Base-by-base conservation (phyloP, 2,888 invertebrate species). In the Apamea crenata region DNA sequence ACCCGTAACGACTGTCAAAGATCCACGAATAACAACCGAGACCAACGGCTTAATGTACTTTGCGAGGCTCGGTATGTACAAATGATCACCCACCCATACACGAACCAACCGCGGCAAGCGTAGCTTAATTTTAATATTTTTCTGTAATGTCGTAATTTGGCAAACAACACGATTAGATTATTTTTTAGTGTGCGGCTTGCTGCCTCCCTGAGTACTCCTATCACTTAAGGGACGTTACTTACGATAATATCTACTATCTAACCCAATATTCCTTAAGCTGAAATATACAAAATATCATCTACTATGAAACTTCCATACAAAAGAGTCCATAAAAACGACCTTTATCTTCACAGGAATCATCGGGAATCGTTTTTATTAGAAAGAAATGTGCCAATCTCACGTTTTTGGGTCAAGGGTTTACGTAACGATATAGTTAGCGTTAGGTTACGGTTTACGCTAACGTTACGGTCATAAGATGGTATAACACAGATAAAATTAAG, bases 321-420 rank as follows among this genome's bases (percentile, higher is more conserved):
- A 21, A 36, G 14, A 44, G 21, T 68, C 25, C 25, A 74, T 68
- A 71, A 84, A 82, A 81, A 74, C 56, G 25, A 53, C 44, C n/a
- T 84, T 8, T 6, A 53, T 72, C 44, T 32, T 79, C 47, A 66
- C 2, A 66, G 56, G 36, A 29, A 50, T 76, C 72, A 80, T 80
- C 50, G 77, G 70, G 75, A 83, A 80, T 74, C 80, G 50, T 82
- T 86, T 56, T 80, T 77, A 78, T 72, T 71, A 50, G 18, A 70
- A 82, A 70, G 25, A 67, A 77, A 80, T 77, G 71, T 56, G 18
- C 29, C 53, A 73, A 71, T 82, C 68, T 73, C 50, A 66, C 32
- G 65, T 74, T 80, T 83, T 82, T 82, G 74, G 84, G 82, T 82
- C 80, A 87, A 78, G 72, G 75, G 70, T 81, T 77, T 47, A 32